Evolutionary conservation across 2,113 vertebrate genomes (phyloP).

Genomic region (Promerops cafer): DNA sequence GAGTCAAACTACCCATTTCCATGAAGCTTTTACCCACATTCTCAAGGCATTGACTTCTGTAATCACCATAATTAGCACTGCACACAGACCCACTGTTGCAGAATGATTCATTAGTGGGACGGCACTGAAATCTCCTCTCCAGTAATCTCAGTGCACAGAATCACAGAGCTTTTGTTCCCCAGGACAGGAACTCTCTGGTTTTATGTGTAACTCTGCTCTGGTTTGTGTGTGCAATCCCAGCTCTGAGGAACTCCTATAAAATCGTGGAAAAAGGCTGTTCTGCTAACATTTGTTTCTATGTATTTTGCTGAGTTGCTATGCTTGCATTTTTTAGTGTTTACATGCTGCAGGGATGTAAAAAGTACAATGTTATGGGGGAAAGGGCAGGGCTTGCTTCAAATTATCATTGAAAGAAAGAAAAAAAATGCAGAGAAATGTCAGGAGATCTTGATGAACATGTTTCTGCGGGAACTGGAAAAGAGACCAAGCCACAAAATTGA

Average conservation of each 20-base stretch:
- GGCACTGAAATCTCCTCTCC: neutral
- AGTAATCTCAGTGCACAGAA: too few relatives aligned
- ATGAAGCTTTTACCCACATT: neutral
- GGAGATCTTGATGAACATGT: constrained; percentile 27
- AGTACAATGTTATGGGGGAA: neutral
- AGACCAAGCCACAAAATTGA: constrained; percentile 31
- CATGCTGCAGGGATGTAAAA: constrained; percentile 22
- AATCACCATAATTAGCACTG: neutral
- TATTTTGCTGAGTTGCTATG: constrained; percentile 24
- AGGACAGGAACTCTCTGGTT: neutral
- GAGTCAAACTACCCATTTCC: constrained; percentile 43
- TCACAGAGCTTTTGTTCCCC: neutral
- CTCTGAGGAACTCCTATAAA: neutral
- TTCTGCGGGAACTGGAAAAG: constrained; percentile 53
- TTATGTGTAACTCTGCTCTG: neutral
- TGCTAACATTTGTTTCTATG: neutral
- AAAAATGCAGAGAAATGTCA: constrained; percentile 21
- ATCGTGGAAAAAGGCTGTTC: neutral
- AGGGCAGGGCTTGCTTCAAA: constrained; percentile 46
- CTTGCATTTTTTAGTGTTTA: constrained; percentile 39
- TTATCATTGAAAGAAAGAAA: neutral
- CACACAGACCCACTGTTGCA: neutral
- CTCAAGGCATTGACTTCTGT: neutral
- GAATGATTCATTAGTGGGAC: neutral
- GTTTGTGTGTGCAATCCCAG: neutral